Evolutionary conservation across 2,113 vertebrate genomes (phyloP).

Genomic region (Limanda limanda): DNA sequence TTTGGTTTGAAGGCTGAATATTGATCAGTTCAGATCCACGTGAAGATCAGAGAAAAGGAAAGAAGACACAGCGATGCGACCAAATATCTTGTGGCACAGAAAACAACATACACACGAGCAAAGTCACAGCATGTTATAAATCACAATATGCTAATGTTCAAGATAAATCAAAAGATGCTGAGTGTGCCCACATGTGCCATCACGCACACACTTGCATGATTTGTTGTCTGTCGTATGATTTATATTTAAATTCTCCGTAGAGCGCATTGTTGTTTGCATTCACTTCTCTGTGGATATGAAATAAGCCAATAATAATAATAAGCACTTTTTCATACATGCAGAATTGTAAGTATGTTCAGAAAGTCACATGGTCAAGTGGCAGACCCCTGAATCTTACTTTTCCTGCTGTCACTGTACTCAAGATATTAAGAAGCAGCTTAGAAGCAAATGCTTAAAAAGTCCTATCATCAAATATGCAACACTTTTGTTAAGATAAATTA

Average conservation of each 20-base stretch:
- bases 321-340: background rate
- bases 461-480: too few species aligned
- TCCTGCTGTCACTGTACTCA: too few species aligned
- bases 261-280: background rate
- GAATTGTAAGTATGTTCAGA: too few species aligned
- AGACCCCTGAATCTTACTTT: too few species aligned
- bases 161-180: constrained; percentile 1
- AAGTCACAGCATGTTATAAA: background rate
- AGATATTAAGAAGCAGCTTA: too few species aligned
- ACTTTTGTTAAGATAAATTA: too few species aligned
- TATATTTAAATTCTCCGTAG: background rate
- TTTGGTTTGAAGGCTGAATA: background rate
- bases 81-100: background rate
- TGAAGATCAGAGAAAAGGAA: background rate
- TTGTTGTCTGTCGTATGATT: background rate
- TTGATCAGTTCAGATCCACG: background rate
- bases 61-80: background rate
- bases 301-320: background rate
- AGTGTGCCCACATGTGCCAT: background rate
- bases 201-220: background rate
- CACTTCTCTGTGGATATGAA: background rate
- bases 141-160: background rate
- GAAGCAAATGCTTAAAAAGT: too few species aligned
- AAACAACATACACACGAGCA: background rate
- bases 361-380: too few species aligned